Base-by-base conservation (phyloP, 2,888 invertebrate genomes). In the Leucophora obtusa region DNA sequence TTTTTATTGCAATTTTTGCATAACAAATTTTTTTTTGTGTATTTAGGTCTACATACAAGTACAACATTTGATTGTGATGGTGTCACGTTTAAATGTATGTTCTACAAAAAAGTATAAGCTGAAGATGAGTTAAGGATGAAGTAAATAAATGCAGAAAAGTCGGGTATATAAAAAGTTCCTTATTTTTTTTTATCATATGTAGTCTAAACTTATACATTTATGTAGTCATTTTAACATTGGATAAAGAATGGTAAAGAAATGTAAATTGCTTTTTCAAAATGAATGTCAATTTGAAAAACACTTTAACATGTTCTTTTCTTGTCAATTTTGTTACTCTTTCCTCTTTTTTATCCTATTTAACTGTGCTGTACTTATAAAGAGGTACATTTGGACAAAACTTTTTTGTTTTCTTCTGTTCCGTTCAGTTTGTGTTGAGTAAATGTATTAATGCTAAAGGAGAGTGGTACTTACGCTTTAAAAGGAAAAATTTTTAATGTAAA, bases 261-360 rank as follows among this genome's bases (percentile, higher is more conserved):
- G 59, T 21, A 54, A 70, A 77, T 77, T 77, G 59, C 59, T 71
- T 60, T 71, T 65, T 60, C 21, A 76, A n/a, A 76, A 71, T 71
- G 65, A 77, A 60, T 77, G 76, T 71, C 70, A 70, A 66, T 77
- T 70, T 77, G 15, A 15, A 70, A 60, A 71, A 75, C 53, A 75
- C 54, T 70, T 71, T 69, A 47, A 54, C 71, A 60, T 71, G 60
- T 62, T 47, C 24, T 54, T 60, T 54, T 47, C 17, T 43, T 60
- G 54, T 66, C 51, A 58, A 60, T 56, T 38, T 75, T 8, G 21
- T 54, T 54, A 6, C 21, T 10, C 21, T 28, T 56, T 56, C 56
- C 21, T 54, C 15, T 59, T 17, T 38, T 59, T 14, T 4, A 47
- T 50, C 28, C 15, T 10, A n/a, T 28, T 28, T 7, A 28, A 28